Base-by-base conservation (phyloP, 2,113 vertebrate genomes). In the Chaenogobius annularis region DNA sequence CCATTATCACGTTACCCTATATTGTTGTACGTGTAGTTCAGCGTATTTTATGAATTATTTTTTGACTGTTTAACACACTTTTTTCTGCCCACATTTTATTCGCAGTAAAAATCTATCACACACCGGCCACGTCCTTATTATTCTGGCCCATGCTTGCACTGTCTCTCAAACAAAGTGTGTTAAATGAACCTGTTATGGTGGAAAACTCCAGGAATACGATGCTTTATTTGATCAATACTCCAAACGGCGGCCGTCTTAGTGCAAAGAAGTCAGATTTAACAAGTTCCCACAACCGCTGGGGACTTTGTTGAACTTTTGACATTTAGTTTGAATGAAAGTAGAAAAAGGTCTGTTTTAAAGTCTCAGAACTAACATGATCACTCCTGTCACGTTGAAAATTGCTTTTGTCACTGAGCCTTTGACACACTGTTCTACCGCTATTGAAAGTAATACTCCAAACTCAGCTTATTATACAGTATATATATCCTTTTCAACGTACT, bases 41-140 rank as follows among this genome's bases (percentile, higher is more conserved):
- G 1, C 4, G 26, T 31, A 31, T 31, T 31, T 31, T 31, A 31
- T 4, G 1, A 31, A 1, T 2, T 40, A 3, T 6, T 7, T 40
- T 40, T 40, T 40, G 37, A 40, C 37, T 40, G 37, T 40, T 40
- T 7, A 40, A 40, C 8, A 48, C 15, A 5, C 6, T 0, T 17
- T 50, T 19, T 50, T 50, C 15, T 19, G 17, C 47, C 1, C 15
- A 5, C 15, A 19, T 19, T 50, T 50, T 50, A 78, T 61, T 68
- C 61, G 8, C 37, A 40, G 37, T 9, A 40, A 81, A 70, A 77
- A 69, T 72, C 76, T 61, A 75, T 65, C 72, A 61, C 69, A 88
- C 80, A 89, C 87, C 87, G 85, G 74, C 76, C 80, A 80, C 77
- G 83, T 82, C 84, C 84, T 83, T 79, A 85, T 89, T 91, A 87